phyloP scores from a whole-genome alignment of 1,140 invertebrate species.

The Acromyrmex heyeri region DNA sequence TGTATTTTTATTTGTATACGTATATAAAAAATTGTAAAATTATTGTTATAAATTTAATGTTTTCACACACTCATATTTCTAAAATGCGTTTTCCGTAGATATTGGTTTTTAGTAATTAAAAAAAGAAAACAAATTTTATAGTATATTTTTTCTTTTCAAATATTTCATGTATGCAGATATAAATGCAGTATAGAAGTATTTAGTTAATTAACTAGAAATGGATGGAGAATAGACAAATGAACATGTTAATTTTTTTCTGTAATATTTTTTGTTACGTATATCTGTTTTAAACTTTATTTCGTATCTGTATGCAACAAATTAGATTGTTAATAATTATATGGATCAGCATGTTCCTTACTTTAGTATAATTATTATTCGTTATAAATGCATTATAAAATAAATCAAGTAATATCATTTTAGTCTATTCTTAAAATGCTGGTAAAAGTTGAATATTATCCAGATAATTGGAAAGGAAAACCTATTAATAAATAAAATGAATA shows the following conservation, averaged over 20 bases:
- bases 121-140: not conserved
- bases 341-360: constrained; percentile 47
- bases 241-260: constrained; percentile 8
- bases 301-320: constrained; percentile 63
- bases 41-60: not conserved
- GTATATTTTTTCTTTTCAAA: not conserved
- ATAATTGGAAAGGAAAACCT: constrained; percentile 50
- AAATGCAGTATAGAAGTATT: not conserved
- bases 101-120: not conserved
- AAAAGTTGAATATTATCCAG: constrained; percentile 12
- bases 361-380: constrained; percentile 55
- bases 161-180: not conserved
- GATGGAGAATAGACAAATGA: not conserved
- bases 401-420: constrained; percentile 32
- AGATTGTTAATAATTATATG: constrained; percentile 69
- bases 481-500: constrained; percentile 60
- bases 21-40: not conserved
- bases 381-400: constrained; percentile 64
- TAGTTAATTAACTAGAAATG: not conserved
- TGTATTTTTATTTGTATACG: not conserved
- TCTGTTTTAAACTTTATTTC: constrained; percentile 49
- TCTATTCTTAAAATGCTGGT: constrained; percentile 45
- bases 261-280: constrained; percentile 70
- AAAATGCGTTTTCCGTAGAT: too few species aligned
- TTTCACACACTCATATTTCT: not conserved